Evolutionary conservation across 2,797 vertebrate genomes (phyloP).

Genomic region (Myotis findleyi): DNA sequence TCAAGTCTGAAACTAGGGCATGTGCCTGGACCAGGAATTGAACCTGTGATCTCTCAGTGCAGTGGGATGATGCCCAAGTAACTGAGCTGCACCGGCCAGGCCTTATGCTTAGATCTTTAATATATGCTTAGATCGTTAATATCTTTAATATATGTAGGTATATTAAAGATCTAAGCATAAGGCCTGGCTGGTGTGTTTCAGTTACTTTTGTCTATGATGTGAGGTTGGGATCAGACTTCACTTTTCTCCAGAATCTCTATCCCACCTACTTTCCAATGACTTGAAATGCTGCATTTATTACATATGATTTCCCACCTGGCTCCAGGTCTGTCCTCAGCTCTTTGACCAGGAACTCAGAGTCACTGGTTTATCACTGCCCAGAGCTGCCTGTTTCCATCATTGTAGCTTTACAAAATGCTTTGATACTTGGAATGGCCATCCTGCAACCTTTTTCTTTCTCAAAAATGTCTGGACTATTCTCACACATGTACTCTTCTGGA

Average conservation of each 20-base stretch:
- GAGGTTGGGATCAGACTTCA: not conserved
- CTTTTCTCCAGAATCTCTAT: not conserved
- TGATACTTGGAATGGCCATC: too few relatives aligned
- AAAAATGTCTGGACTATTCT: not conserved
- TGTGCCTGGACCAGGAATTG: not conserved
- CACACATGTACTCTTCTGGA: not conserved
- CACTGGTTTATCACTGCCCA: rapidly evolving
- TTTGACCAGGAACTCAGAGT: too few relatives aligned
- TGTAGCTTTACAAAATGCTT: rapidly evolving
- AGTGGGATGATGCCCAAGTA: not conserved
- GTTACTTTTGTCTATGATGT: not conserved
- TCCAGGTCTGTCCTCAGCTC: not conserved
- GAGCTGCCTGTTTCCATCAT: rapidly evolving
- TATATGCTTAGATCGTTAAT: too few relatives aligned
- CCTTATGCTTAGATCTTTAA: not conserved
- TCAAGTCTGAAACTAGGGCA: not conserved
- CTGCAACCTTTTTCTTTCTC: not conserved
- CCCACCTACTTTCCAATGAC: too few relatives aligned
- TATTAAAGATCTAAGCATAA: too few relatives aligned
- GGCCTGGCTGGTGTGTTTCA: too few relatives aligned
- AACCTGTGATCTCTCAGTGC: not conserved
- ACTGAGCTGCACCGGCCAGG: not conserved
- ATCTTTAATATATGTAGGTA: too few relatives aligned
- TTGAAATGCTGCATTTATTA: not conserved
- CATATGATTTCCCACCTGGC: rapidly evolving